Base-by-base conservation (phyloP, 2,888 invertebrate species). In the Dioctria rufipes region DNA sequence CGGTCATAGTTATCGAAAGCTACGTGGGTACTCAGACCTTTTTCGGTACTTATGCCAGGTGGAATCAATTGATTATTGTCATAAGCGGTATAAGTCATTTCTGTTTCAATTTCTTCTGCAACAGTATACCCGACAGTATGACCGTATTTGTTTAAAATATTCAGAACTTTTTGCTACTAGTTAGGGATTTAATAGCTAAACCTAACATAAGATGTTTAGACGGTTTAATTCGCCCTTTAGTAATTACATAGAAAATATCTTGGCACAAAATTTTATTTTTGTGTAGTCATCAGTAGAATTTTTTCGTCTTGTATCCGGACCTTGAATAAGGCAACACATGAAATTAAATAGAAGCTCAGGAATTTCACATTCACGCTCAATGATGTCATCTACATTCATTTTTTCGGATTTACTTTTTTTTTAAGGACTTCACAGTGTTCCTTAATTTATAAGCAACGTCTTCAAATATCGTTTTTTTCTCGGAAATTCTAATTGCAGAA, bases 1-100 rank as follows among this genome's bases (percentile, higher is more conserved):
- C 86, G 81, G 73, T 84, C 85, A 54, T 85, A 86, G 82, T 86
- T 86, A 73, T 86, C 84, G 58, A 82, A 86, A 0, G 86, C 86
- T 25, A 86, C 83, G 51, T 49, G 43, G 46, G 46, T 46, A 46
- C 46, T 6, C 8, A 46, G 11, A n/a, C 11, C 54, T 11, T 54
- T 11, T 54, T 54, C 4, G 4, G 4, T 1, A 11, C 11, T 54
- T 4, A 80, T 71, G 25, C 63, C 67, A 67, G 49, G 3, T 13
- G 60, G 80, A 66, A 82, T 65, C 1, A 80, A 9, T 3, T 42
- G 73, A 60, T 80, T 81, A 61, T 82, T 51, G 11, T 81, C 78
- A 25, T 37, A 78, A 40, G 67, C 71, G 8, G 80, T 54, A 81
- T 42, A 81, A 11, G 65, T 81, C 75, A 81, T 78, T 78, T 81